Evolutionary conservation across 2,888 invertebrate species (phyloP), one percentile per base, ranked within the genome.

Genomic region (Epicampocera succincta): DNA sequence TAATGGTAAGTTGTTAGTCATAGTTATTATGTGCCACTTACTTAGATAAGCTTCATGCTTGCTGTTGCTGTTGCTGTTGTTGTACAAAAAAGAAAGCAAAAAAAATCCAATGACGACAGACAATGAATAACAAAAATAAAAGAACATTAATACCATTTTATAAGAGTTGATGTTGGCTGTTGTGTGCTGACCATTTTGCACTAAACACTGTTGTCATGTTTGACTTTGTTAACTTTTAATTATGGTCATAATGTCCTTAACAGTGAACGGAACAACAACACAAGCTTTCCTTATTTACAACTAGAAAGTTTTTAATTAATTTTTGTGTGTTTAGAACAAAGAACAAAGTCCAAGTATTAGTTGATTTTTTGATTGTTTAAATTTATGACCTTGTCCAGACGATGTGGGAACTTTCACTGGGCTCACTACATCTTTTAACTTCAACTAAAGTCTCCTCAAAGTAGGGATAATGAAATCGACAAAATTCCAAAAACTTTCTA

Each of bases 161-260:
- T 38, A 17, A 15, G 9, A n/a, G 29, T 38, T 21, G 9, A 9
- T 42, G 3, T 2, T 42, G 25, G 3, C 46, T 25, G 13, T 38
- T 42, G 25, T 52, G 40, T 65, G 11, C 21, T 46, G 25, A 33
- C 21, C 25, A 60, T 60, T 21, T 13, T 68, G n/a, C 40, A 56
- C 44, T 52, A 44, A 42, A 9, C 46, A 68, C 61, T 79, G 60
- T 61, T 66, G 77, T 68, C 80, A 72, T 76, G 80, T 83, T 81
- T 75, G 74, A 79, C 85, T 86, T 87, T 87, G 89, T 87, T 87
- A 87, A 87, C 87, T 89, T 88, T 89, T 88, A 88, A 88, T 88
- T 88, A 87, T 86, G 84, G 85, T 83, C 83, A 76, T 84, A 84
- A 86, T 80, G 76, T 86, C 84, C 63, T 81, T 82, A 80, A 80